phyloP scores from a whole-genome alignment of 2,888 invertebrate species.

The Digitonthophagus gazella region DNA sequence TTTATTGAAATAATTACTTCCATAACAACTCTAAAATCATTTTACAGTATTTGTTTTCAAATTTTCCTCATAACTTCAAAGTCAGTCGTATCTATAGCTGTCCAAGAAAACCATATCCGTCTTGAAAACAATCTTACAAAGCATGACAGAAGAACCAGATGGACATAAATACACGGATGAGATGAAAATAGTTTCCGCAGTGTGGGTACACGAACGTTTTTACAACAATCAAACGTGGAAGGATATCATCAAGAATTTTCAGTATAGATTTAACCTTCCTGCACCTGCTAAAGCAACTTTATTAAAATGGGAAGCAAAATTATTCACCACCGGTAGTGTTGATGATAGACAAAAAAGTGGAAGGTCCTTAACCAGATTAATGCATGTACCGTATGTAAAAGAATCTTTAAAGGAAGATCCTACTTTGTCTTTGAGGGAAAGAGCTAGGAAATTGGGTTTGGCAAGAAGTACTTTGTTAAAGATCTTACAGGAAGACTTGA shows the following conservation, averaged over 20 bases:
- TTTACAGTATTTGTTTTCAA: too few relatives aligned
- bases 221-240: conserved; percentile 45
- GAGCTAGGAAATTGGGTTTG: conserved; percentile 47
- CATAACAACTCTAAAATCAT: background rate
- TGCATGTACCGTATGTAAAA: conserved; percentile 47
- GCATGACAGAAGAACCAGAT: conserved; percentile 31
- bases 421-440: conserved; percentile 49
- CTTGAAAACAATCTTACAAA: background rate
- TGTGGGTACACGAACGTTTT: conserved; percentile 54
- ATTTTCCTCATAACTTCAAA: too few relatives aligned
- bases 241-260: conserved; percentile 51
- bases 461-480: conserved; percentile 50
- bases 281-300: conserved; percentile 45
- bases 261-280: conserved; percentile 48
- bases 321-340: conserved; percentile 50
- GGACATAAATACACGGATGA: conserved; percentile 46
- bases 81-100: conserved; percentile 37
- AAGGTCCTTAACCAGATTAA: conserved; percentile 44
- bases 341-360: conserved; percentile 51
- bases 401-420: conserved; percentile 48
- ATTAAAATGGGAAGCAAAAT: conserved; percentile 48
- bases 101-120: conserved; percentile 33
- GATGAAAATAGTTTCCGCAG: conserved; percentile 53
- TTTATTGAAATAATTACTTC: background rate
- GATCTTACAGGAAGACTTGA: conserved; percentile 47